Base-by-base conservation (phyloP, 1,140 invertebrate genomes). In the Geopemphigus sp. region DNA sequence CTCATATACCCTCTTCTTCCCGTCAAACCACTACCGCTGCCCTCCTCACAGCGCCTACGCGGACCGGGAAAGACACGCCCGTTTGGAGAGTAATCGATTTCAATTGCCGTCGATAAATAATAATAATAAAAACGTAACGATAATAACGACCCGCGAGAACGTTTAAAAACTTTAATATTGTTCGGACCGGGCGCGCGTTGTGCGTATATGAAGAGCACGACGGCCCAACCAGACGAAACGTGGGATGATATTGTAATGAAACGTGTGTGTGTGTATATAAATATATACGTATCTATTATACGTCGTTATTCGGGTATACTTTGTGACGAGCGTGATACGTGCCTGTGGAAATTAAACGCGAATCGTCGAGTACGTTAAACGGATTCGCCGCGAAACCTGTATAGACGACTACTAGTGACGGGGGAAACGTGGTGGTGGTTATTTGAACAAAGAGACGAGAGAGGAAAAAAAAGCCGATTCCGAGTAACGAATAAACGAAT, bases 41-140 rank as follows among this genome's bases (percentile, higher is more conserved):
- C n/a, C n/a, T n/a, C n/a, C n/a, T n/a, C n/a, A n/a, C n/a, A n/a
- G n/a, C n/a, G n/a, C n/a, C n/a, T n/a, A n/a, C n/a, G n/a, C n/a
- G n/a, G n/a, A n/a, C n/a, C n/a, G n/a, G n/a, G n/a, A n/a, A n/a
- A n/a, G n/a, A n/a, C n/a, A n/a, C 24, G 59, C n/a, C 61, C 17
- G 15, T 39, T 39, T 39, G 63, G n/a, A 22, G 63, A 22, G 63
- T 66, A 66, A 66, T 66, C 63, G 32, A 66, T 66, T 66, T 66
- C 63, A 66, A 66, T 66, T 45, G 32, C 32, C 14, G 63, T 66
- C 63, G 5, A 22, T 45, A 66, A 11, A 66, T 15, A 59, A 56
- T 22, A 54, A 54, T 29, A 39, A 39, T 39, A 39, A 39, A 39
- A 39, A 3, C 32, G 32, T 39, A 39, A 39, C 32, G 8, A 39